These are phyloP conservation scores for Acanthornis magna DNA, from an alignment of 2,797 vertebrate species.

Conservation along the genomic window DNA sequence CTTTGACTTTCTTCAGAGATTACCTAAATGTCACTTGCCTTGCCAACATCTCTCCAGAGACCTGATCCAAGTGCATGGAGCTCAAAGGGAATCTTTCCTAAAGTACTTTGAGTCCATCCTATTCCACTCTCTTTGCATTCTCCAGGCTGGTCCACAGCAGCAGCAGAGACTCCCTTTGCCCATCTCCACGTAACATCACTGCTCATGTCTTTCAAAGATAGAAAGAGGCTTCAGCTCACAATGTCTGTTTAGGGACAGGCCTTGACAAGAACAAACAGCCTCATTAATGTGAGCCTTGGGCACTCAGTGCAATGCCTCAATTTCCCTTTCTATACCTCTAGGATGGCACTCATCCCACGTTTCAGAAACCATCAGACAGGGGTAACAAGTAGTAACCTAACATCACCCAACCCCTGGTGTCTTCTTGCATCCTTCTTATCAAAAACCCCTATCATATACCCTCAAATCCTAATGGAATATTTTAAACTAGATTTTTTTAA, in stretches of 20 bases:
- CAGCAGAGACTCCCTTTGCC: background rate
- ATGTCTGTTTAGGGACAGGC: background rate
- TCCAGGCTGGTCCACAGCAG: background rate
- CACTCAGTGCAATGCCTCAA: background rate
- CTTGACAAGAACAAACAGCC: background rate
- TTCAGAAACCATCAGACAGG: background rate
- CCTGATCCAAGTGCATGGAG: fast-evolving
- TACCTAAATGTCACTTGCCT: background rate
- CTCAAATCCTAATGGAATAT: background rate
- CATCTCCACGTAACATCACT: fast-evolving
- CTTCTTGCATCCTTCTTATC: background rate
- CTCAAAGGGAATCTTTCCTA: background rate
- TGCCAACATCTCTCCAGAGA: background rate
- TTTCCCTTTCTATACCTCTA: background rate
- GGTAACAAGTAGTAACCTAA: background rate
- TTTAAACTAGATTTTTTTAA: background rate
- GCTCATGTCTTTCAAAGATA: background rate
- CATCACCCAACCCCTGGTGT: background rate
- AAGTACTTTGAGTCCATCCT: background rate
- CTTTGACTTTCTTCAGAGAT: background rate
- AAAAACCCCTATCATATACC: background rate
- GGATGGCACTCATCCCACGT: background rate
- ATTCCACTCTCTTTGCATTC: background rate
- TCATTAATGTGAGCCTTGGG: background rate
- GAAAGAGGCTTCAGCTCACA: background rate